Conservation (phyloP, 2,888 invertebrate genomes). For the Taphrorychus bicolor region DNA sequence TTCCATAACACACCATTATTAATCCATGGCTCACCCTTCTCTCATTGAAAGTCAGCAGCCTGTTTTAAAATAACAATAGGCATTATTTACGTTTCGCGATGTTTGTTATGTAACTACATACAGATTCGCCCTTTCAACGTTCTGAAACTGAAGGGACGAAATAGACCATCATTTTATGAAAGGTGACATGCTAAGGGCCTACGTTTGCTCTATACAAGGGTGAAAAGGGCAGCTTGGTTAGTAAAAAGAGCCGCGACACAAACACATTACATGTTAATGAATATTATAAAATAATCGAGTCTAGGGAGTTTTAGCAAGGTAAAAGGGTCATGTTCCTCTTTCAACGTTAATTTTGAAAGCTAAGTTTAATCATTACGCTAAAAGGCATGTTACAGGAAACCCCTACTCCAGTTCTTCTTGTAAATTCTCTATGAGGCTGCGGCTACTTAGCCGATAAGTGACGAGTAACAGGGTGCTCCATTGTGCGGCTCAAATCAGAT, state of each 20-base stretch:
- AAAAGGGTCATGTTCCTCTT: no score
- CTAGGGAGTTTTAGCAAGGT: not conserved
- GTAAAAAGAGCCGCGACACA: not conserved
- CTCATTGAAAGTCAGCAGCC: no score
- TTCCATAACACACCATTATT: no score
- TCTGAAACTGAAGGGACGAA: not conserved
- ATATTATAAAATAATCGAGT: conserved; percentile 1
- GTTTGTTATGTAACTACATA: not conserved
- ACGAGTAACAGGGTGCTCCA: not conserved
- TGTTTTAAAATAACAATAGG: no score
- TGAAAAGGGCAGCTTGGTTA: conserved; percentile 2
- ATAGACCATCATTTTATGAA: not conserved
- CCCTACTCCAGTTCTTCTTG: not conserved
- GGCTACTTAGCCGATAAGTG: not conserved
- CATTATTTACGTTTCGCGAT: not conserved
- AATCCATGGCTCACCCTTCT: no score
- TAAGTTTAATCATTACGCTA: not conserved
- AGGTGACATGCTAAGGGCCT: not conserved
- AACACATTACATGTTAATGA: conserved; percentile 2
- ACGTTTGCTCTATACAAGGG: not conserved
- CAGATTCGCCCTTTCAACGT: no score
- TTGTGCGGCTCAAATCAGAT: not conserved
- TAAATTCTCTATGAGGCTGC: not conserved
- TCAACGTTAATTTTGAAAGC: not conserved
- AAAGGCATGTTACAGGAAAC: not conserved